Evolutionary conservation across 1,140 invertebrate species (phyloP), one percentile per base, ranked within the genome.

Genomic region (Plodia interpunctella): DNA sequence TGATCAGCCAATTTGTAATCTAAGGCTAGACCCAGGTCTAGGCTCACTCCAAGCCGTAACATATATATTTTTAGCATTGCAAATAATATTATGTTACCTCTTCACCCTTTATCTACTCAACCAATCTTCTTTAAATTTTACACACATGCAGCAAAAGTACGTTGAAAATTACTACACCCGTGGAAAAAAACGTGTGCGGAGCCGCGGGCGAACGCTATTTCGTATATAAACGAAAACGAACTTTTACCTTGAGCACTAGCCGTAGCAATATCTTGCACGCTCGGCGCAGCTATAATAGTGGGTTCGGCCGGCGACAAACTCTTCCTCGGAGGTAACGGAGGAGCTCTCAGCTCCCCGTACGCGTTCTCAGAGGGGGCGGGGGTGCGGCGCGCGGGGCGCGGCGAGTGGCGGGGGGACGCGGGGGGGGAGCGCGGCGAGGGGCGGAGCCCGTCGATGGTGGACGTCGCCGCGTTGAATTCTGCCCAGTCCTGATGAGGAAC

Each of bases 391-490:
- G 69, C 54, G 0, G 87, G 81, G 2, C 87, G 70, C 0, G 89
- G 89, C 0, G 84, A 88, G 49, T 88, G 85, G 0, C 87, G 69
- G 0, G 89, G 89, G 11, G 87, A 90, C 0, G 75, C 82, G 0
- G 65, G 70, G 0, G 83, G 82, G 0, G 83, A 87, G 0, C 83
- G 63, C 0, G 75, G 71, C 0, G 78, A 74, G 0, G 83, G 86
- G 0, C 91, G 89, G 2, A 92, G 72, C 0, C 89, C 91, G 62
- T 91, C 91, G 57, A 92, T 90, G 17, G 91, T 91, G 9, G 91
- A 91, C n/a, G 91, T 92, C 5, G 91, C 91, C 38, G 92, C 91
- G 74, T 92, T 92, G 80, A 92, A 92, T 67, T 92, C 91, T 17
- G 90, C 86, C 79, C 88, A 91, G 56, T 92, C 91, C 91, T 92